phyloP scores from a whole-genome alignment of 23 tunicate species.

The Halocynthia roretzi region DNA sequence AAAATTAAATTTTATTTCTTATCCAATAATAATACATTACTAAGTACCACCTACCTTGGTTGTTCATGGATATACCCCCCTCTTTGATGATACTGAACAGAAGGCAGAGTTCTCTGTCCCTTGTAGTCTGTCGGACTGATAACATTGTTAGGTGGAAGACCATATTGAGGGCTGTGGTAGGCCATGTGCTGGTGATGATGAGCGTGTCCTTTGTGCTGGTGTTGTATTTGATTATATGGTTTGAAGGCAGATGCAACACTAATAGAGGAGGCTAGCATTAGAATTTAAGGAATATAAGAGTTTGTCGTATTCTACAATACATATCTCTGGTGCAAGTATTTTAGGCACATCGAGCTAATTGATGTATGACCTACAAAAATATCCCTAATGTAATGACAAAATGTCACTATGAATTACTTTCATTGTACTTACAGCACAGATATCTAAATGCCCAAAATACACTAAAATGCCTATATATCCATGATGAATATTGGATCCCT shows the following conservation, averaged over 20 bases:
- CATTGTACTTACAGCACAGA: too few relatives aligned
- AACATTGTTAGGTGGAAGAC: slow-evolving; percentile 5
- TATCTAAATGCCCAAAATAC: too few relatives aligned
- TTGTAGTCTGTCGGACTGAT: slow-evolving; percentile 4
- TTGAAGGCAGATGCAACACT: slow-evolving; percentile 87
- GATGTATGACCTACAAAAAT: too few relatives aligned
- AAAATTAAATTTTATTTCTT: neutral
- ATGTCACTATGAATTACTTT: too few relatives aligned
- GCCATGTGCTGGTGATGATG: slow-evolving; percentile 11
- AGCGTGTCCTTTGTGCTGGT: neutral
- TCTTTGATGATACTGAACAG: slow-evolving; percentile 3
- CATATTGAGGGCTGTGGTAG: slow-evolving; percentile 7
- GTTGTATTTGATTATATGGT: slow-evolving; percentile 69
- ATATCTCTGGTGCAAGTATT: neutral
- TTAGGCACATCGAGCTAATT: too few relatives aligned
- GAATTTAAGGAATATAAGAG: neutral
- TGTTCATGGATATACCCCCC: slow-evolving; percentile 11
- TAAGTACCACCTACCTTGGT: slow-evolving; percentile 3
- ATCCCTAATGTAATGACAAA: too few relatives aligned
- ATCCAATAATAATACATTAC: too few relatives aligned
- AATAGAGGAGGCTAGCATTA: neutral
- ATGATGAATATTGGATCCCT: too few relatives aligned
- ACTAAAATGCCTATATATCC: too few relatives aligned
- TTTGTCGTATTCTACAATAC: neutral
- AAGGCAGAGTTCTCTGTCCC: slow-evolving; percentile 16